phyloP scores from a whole-genome alignment of 1,140 invertebrate genomes.

The Drosophila burlai region DNA sequence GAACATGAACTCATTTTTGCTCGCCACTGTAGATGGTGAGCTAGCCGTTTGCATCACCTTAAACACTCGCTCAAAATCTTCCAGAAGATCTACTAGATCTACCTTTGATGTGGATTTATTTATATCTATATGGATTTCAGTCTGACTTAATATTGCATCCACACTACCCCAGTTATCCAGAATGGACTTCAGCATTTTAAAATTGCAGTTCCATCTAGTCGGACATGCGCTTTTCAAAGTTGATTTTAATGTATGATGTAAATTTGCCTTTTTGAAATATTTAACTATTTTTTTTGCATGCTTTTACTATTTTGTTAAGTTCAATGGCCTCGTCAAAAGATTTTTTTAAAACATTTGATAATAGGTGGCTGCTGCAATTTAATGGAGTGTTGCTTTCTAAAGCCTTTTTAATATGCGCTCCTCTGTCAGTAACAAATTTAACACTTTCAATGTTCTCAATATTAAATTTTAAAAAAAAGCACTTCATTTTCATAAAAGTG shows the following conservation, averaged over 20 bases:
- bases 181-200: neutral
- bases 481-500: no score
- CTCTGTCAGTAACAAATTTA: slow-evolving; percentile 3
- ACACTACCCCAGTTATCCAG: neutral
- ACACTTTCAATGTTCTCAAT: neutral
- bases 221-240: neutral
- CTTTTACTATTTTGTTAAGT: neutral
- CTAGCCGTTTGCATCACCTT: neutral
- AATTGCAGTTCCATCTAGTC: neutral
- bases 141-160: neutral
- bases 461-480: no score
- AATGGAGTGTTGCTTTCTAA: neutral
- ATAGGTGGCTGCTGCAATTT: neutral
- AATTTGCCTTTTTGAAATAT: neutral
- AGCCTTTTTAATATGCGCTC: neutral
- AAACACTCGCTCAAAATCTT: neutral
- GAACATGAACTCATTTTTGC: no score
- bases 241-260: neutral
- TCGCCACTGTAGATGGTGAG: no score
- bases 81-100: neutral
- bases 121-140: neutral
- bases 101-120: neutral
- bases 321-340: neutral
- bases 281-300: neutral
- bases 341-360: neutral